Evolutionary conservation across 2,888 invertebrate species (phyloP).

Genomic region (Eristalis intricaria): DNA sequence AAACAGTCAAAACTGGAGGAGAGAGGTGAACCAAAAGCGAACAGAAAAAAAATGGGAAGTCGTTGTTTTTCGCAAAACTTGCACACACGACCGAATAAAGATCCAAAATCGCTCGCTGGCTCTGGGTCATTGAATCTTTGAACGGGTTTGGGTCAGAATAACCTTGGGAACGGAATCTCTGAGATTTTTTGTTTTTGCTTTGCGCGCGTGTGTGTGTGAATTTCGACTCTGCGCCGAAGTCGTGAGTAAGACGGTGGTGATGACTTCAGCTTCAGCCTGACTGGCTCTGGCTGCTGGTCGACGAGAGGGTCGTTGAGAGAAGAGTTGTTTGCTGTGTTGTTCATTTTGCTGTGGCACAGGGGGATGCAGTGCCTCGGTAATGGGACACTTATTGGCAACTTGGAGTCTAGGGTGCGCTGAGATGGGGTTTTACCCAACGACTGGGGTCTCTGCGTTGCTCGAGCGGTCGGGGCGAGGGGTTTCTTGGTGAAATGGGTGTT

Average conservation of each 20-base stretch:
- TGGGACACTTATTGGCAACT: background rate
- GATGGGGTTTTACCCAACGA: background rate
- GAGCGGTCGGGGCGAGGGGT: too few relatives aligned
- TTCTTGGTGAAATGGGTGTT: too few relatives aligned
- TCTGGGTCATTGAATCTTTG: constrained; percentile 70
- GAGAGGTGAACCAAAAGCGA: background rate
- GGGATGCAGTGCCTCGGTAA: background rate
- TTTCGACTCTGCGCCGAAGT: background rate
- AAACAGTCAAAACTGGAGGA: constrained; percentile 8
- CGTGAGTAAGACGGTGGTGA: constrained; percentile 10
- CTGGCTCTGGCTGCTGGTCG: background rate
- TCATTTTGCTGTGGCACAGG: background rate
- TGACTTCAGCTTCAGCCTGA: constrained; percentile 7
- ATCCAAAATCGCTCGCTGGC: constrained; percentile 45
- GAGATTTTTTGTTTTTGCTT: constrained; percentile 3
- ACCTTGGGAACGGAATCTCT: constrained; percentile 66
- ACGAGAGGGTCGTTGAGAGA: constrained; percentile 12
- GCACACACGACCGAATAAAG: constrained; percentile 46
- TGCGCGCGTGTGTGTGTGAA: background rate
- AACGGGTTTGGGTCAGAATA: constrained; percentile 59
- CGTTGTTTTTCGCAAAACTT: constrained; percentile 32
- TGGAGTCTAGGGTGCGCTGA: background rate
- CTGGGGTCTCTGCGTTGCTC: background rate
- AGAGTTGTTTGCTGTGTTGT: constrained; percentile 13
- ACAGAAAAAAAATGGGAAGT: constrained; percentile 7